Evolutionary conservation across 2,797 vertebrate genomes (phyloP), one percentile per base, ranked within the genome.

Genomic region (Myoxocephalus aenaeus): DNA sequence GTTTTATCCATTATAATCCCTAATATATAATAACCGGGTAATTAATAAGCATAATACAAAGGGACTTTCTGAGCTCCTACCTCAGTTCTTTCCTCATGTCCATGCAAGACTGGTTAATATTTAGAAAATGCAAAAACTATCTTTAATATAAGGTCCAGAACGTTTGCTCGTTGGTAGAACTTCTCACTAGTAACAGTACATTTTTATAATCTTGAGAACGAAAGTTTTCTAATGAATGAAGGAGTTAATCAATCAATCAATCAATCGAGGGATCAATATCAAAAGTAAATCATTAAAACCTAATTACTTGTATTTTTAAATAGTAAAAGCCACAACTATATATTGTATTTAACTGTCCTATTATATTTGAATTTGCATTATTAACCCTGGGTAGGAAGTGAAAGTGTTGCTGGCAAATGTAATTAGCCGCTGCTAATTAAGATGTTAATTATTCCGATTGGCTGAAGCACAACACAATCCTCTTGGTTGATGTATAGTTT

Each of bases 391-490:
- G 10, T 51, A 17, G 54, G 22, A 75, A 17, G 10, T 65, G 18
- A 59, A 73, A 48, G 61, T 56, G 36, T 68, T 2, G 0, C 4
- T n/a, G 15, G 18, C 65, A 53, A 8, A 38, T 74, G 4, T 58
- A 74, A 75, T 56, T 22, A 76, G 32, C 18, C 57, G 15, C 50
- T 25, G 29, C 54, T 65, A 36, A 67, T 54, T 17, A 38, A 48
- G 46, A 25, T 70, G 7, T 64, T 56, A 42, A 76, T 62, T n/a
- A 70, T 1, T 7, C 6, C 9, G 64, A 44, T 34, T n/a, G 54
- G 40, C 18, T 25, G 11, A 27, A 40, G 51, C 69, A 14, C 15
- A 42, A 17, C 25, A 42, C n/a, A 7, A 18, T 14, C 4, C 48
- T 67, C 11, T 29, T 20, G n/a, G 53, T 58, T 65, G 14, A 20